phyloP scores from a whole-genome alignment of 2,888 invertebrate species.

The Cephus sareptanus region DNA sequence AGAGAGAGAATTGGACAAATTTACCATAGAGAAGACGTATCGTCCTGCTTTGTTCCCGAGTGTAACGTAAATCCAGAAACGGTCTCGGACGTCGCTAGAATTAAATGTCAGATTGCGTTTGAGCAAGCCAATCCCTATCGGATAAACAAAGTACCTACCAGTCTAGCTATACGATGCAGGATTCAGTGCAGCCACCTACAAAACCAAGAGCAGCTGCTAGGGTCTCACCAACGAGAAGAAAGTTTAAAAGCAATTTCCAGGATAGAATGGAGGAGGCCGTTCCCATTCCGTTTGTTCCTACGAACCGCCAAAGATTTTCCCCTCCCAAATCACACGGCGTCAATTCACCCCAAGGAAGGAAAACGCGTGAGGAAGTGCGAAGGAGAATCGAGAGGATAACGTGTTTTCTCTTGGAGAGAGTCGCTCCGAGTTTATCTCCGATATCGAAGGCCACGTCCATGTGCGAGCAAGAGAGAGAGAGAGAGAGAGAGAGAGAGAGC shows the following conservation, averaged over 20 bases:
- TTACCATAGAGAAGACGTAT: background rate
- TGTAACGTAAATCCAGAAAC: background rate
- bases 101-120: background rate
- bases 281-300: background rate
- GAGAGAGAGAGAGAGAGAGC: background rate
- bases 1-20: background rate
- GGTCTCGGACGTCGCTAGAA: background rate
- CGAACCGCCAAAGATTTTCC: background rate
- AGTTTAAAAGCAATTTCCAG: slow-evolving; percentile 8
- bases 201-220: background rate
- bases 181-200: background rate
- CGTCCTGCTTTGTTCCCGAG: background rate
- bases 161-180: background rate
- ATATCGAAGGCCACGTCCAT: background rate
- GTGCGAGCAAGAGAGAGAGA: background rate
- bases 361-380: background rate
- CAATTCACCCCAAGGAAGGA: background rate
- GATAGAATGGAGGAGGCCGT: background rate
- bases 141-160: background rate
- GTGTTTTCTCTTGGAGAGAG: background rate
- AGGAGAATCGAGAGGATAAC: background rate
- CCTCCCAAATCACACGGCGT: background rate
- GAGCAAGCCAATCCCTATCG: background rate
- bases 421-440: background rate
- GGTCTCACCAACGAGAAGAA: background rate